phyloP scores from a whole-genome alignment of 2,113 vertebrate genomes.

The Cavia porcellus region DNA sequence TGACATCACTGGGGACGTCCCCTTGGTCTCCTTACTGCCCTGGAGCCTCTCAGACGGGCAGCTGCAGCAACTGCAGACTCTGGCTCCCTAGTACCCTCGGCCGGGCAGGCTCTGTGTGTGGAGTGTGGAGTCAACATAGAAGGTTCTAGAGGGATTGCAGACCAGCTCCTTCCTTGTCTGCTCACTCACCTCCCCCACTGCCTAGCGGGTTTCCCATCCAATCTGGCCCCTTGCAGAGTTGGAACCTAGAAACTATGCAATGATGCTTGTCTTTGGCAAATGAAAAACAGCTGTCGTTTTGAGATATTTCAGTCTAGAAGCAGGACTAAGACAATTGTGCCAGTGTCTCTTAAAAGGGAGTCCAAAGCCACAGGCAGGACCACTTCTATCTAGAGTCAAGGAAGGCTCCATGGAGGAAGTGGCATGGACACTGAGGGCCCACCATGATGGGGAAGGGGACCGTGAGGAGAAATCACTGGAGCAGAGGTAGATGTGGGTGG shows the following conservation, averaged over 20 bases:
- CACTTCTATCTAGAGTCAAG: neutral
- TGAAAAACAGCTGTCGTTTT: neutral
- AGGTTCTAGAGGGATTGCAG: slow-evolving; percentile 17
- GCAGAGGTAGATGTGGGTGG: neutral
- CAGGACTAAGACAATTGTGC: neutral
- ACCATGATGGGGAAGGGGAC: too few species aligned
- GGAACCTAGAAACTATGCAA: neutral
- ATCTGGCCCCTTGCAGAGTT: neutral
- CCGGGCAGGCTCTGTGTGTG: neutral
- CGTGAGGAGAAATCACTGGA: neutral
- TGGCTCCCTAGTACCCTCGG: neutral
- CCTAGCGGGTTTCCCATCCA: neutral
- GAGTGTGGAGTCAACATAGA: neutral
- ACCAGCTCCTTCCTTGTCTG: slow-evolving; percentile 3
- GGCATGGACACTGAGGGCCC: neutral
- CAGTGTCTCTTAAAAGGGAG: neutral
- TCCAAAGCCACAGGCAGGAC: neutral
- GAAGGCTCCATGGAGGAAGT: neutral
- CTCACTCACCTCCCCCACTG: neutral
- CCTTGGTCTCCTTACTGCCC: neutral
- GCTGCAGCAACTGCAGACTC: neutral
- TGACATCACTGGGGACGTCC: too few species aligned
- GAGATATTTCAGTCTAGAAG: neutral
- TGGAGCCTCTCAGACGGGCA: neutral
- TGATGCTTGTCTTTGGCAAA: slow-evolving; percentile 17